Percentiles rank a stretch among this genome's conserved stretches.
Evolutionary conservation across 2,113 vertebrate species (phyloP).

Genomic region (Rhagologus leucostigma): DNA sequence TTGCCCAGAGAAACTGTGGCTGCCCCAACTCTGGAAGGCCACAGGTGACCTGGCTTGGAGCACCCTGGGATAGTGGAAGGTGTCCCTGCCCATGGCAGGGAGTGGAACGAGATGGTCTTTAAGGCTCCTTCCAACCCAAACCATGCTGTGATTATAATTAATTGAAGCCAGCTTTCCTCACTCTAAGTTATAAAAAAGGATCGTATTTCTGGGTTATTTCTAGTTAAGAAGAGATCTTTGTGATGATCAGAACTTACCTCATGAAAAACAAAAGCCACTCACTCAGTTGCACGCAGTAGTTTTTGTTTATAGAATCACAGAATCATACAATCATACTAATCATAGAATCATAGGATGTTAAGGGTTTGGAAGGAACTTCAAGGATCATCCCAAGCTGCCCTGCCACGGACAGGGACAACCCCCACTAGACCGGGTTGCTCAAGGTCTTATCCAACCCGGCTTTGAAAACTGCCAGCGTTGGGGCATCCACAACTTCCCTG

Average conservation of each 20-base stretch:
- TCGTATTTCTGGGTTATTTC: background rate
- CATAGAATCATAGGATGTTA: rapidly evolving
- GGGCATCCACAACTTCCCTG: background rate
- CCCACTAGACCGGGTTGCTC: background rate
- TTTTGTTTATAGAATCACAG: background rate
- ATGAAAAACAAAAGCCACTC: background rate
- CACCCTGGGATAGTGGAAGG: background rate
- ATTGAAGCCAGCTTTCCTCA: background rate
- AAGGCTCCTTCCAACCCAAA: background rate
- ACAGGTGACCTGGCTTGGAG: background rate
- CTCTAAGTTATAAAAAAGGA: background rate
- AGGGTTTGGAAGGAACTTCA: background rate
- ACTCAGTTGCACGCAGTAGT: background rate
- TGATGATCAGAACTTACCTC: background rate
- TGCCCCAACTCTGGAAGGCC: background rate
- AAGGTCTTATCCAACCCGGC: background rate
- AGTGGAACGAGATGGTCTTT: background rate
- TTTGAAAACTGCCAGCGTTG: background rate
- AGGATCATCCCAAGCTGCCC: background rate
- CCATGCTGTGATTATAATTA: background rate
- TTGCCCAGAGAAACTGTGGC: background rate
- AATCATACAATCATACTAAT: background rate
- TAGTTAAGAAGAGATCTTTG: background rate
- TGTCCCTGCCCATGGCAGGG: background rate
- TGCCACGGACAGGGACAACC: rapidly evolving